Evolutionary conservation across 1,140 invertebrate genomes (phyloP).

Genomic region (Apis florea): DNA sequence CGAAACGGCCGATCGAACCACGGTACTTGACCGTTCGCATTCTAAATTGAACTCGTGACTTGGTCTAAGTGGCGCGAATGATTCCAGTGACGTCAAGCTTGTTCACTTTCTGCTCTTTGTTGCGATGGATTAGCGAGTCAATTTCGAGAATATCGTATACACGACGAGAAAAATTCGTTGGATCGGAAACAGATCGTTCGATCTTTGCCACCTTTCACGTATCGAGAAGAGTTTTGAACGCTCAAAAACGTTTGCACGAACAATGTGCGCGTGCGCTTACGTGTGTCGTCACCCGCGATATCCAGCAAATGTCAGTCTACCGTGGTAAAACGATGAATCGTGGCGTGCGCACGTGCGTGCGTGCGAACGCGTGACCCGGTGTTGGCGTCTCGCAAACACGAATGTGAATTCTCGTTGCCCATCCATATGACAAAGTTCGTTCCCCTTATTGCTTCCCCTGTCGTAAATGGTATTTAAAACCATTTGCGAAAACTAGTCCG

Average conservation of each 20-base stretch:
- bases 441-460: neutral
- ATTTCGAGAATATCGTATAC: neutral
- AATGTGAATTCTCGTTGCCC: too few relatives aligned
- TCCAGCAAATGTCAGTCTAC: neutral
- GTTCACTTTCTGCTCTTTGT: constrained; percentile 20
- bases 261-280: neutral
- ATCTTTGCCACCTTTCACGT: too few relatives aligned
- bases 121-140: neutral
- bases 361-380: neutral
- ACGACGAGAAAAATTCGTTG: neutral
- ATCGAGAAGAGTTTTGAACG: neutral
- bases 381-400: neutral
- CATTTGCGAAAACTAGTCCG: neutral
- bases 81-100: constrained; percentile 62
- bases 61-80: constrained; percentile 70
- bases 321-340: neutral
- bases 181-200: neutral
- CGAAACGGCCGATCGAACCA: constrained; percentile 38
- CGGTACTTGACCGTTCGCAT: constrained; percentile 62
- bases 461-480: neutral
- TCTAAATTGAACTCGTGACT: constrained; percentile 74
- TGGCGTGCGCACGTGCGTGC: neutral
- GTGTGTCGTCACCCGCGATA: neutral
- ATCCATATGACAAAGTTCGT: neutral
- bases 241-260: neutral